phyloP scores from a whole-genome alignment of 2,113 vertebrate species.

The Desmodus rotundus region DNA sequence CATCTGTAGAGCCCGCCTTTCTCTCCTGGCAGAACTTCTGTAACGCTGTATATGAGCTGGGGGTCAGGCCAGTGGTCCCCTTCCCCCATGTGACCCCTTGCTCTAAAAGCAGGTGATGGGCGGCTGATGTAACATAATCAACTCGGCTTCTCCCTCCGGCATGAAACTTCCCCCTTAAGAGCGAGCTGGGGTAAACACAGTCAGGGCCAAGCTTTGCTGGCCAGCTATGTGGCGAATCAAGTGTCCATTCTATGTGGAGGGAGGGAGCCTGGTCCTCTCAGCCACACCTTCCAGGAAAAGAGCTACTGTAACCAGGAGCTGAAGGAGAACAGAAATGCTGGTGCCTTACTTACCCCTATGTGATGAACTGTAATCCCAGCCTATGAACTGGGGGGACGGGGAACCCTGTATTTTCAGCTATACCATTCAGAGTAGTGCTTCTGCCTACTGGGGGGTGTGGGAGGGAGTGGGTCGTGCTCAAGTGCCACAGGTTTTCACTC shows the following conservation, averaged over 20 bases:
- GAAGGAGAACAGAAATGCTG: background rate
- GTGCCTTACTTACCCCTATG: background rate
- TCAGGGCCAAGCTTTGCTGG: too few species aligned
- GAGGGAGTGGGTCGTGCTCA: background rate
- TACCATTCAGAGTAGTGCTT: background rate
- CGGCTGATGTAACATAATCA: background rate
- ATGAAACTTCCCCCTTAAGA: background rate
- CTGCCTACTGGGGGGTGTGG: background rate
- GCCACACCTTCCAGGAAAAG: background rate
- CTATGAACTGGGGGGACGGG: background rate
- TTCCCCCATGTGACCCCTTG: too few species aligned
- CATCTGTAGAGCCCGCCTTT: fast-evolving
- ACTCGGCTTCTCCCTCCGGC: background rate
- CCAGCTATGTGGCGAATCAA: background rate
- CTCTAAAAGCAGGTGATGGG: background rate
- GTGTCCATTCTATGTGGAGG: fast-evolving
- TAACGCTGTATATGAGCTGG: background rate
- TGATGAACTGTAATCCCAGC: too few species aligned
- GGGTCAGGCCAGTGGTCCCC: background rate
- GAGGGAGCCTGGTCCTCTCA: background rate
- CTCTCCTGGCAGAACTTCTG: too few species aligned
- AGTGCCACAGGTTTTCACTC: background rate
- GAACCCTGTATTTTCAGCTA: background rate
- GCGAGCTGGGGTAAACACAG: background rate
- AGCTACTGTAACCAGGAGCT: background rate